Evolutionary conservation across 37 sponge, comb jelly and placozoan species (phyloP).

Genomic region (Agelas oroides): DNA sequence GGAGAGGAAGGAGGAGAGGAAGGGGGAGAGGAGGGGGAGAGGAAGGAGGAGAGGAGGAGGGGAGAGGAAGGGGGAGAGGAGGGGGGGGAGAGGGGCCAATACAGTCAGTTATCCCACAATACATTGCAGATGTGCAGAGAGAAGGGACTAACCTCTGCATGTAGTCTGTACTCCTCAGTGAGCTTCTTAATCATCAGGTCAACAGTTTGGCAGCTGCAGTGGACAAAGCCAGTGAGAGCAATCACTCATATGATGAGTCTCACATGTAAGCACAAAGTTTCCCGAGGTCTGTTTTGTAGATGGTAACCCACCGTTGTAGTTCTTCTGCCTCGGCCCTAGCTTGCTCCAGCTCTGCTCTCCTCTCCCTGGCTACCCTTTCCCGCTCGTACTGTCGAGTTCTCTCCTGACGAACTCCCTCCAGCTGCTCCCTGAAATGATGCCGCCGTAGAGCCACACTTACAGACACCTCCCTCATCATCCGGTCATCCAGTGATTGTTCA

Average conservation of each 20-base stretch:
- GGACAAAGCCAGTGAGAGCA: no score
- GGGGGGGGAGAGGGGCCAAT: no score
- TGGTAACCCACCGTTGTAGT: not conserved
- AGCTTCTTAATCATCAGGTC: not conserved
- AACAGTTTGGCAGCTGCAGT: not conserved
- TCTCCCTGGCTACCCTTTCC: not conserved
- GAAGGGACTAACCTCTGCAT: constrained; percentile 24
- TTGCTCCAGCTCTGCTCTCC: not conserved
- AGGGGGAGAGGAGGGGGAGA: no score
- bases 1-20: no score
- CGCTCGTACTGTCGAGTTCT: not conserved
- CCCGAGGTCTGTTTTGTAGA: no score
- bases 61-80: no score
- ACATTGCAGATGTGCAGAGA: no score
- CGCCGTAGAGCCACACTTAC: not conserved
- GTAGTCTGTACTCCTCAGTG: constrained; percentile 4
- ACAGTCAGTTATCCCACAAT: no score
- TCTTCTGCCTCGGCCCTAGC: not conserved
- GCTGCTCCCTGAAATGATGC: not conserved
- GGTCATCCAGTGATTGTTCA: constrained; percentile 32
- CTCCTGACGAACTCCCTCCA: not conserved
- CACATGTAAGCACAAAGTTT: no score
- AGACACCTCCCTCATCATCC: not conserved
- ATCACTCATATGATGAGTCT: no score
- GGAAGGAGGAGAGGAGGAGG: no score